Percentiles rank a stretch among this genome's conserved stretches.
phyloP scores from a whole-genome alignment of 2,113 vertebrate genomes.

The Otis tarda region DNA sequence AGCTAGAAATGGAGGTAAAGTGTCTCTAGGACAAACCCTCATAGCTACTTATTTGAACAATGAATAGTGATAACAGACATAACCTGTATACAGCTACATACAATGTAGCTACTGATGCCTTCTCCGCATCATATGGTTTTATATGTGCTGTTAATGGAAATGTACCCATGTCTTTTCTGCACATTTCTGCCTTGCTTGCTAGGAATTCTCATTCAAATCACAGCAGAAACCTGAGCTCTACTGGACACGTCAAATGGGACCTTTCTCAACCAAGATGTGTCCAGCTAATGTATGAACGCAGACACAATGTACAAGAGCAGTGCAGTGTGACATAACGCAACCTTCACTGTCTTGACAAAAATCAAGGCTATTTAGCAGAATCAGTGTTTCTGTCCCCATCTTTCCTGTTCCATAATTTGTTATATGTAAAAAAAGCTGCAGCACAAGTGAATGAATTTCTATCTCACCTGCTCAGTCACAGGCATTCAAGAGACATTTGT shows the following conservation, averaged over 20 bases:
- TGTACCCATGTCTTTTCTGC: rapidly evolving
- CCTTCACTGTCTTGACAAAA: not conserved
- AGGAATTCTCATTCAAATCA: not conserved
- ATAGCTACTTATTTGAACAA: not conserved
- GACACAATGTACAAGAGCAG: not conserved
- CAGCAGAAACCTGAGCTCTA: not conserved
- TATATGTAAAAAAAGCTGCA: not conserved
- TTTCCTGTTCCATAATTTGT: not conserved
- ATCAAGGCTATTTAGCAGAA: not conserved
- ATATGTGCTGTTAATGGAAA: no score
- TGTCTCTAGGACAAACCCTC: not conserved
- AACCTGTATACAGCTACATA: not conserved
- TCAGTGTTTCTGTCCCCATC: not conserved
- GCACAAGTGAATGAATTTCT: not conserved
- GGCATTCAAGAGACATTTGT: not conserved
- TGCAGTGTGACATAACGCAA: not conserved
- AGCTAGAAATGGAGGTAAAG: not conserved
- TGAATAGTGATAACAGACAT: not conserved
- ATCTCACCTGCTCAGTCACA: not conserved
- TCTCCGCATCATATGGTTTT: not conserved
- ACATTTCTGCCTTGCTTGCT: not conserved
- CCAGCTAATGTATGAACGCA: not conserved
- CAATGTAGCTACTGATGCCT: not conserved
- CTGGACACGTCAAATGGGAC: not conserved
- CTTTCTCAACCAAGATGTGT: not conserved